Evolutionary conservation across 2,888 invertebrate species (phyloP).

Genomic region (Lumbricus terrestris): DNA sequence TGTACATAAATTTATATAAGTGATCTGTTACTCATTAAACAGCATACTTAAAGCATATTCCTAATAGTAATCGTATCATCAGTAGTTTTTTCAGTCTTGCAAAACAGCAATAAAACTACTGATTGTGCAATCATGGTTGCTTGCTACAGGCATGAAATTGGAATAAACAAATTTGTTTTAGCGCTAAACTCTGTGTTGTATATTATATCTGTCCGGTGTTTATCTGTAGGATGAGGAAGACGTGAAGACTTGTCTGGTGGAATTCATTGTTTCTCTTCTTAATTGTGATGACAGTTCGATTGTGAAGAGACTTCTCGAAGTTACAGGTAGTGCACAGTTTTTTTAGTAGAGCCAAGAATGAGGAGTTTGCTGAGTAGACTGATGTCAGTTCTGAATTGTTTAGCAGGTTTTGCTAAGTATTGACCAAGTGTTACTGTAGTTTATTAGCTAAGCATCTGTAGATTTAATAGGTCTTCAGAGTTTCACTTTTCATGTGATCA

Average conservation of each 20-base stretch:
- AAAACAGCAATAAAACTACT: no score
- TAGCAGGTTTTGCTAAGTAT: not conserved
- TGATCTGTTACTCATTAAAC: no score
- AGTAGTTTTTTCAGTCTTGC: no score
- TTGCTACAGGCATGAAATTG: no score
- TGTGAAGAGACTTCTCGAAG: constrained; percentile 70
- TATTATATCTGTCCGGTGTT: no score
- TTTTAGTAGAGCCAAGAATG: not conserved
- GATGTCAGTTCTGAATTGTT: not conserved
- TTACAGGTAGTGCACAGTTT: constrained; percentile 43
- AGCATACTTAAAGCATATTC: no score
- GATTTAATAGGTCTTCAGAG: not conserved
- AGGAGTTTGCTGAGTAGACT: not conserved
- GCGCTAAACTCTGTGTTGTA: not conserved
- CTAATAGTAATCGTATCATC: no score
- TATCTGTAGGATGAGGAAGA: constrained; percentile 65
- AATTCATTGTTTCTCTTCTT: constrained; percentile 75
- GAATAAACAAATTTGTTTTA: no score
- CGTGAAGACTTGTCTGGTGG: constrained; percentile 73
- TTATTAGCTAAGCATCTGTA: not conserved
- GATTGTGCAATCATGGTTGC: no score
- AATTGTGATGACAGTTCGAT: constrained; percentile 71
- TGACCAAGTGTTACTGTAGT: not conserved
- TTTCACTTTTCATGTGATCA: not conserved
- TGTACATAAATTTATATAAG: no score